A percentile compares a stretch with the other conserved stretches of the same genome.
phyloP scores from a whole-genome alignment of 2,888 invertebrate genomes.

The Acanthopleura granulata region DNA sequence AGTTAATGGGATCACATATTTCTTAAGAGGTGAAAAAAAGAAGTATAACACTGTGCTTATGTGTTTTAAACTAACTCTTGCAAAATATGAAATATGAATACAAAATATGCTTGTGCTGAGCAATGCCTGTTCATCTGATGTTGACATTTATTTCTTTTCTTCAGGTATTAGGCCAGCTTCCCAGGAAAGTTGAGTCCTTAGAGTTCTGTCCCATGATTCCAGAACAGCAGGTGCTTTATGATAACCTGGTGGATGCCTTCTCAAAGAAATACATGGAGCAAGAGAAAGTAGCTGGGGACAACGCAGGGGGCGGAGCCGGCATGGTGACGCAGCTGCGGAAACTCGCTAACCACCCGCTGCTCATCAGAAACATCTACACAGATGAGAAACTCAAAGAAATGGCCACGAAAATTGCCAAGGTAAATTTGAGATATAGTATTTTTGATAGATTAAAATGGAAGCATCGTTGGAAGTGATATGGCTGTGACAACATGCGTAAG shows the following conservation, averaged over 20 bases:
- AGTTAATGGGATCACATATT: too few species aligned
- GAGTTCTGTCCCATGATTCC: conserved; percentile 79
- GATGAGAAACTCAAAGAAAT: conserved; percentile 77
- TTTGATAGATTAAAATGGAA: too few species aligned
- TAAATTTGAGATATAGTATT: conserved; percentile 27
- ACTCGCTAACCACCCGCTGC: conserved; percentile 92
- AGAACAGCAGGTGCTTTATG: conserved; percentile 82
- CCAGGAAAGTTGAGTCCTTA: conserved; percentile 82
- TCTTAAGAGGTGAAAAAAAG: too few species aligned
- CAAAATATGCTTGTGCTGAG: too few species aligned
- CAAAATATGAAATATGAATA: too few species aligned
- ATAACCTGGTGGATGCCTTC: conserved; percentile 75
- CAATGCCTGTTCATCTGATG: background rate
- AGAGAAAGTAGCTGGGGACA: conserved; percentile 21
- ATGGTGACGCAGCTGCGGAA: conserved; percentile 88
- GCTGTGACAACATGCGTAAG: too few species aligned
- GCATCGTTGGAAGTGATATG: too few species aligned
- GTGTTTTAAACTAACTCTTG: too few species aligned
- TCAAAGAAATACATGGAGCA: conserved; percentile 32
- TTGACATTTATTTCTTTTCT: conserved; percentile 4
- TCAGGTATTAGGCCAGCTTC: conserved; percentile 77
- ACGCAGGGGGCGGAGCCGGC: conserved; percentile 41
- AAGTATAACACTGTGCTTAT: too few species aligned
- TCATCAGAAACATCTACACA: conserved; percentile 80
- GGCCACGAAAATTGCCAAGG: conserved; percentile 72